Base-by-base conservation (phyloP, 2,113 vertebrate species). In the Caracal caracal region DNA sequence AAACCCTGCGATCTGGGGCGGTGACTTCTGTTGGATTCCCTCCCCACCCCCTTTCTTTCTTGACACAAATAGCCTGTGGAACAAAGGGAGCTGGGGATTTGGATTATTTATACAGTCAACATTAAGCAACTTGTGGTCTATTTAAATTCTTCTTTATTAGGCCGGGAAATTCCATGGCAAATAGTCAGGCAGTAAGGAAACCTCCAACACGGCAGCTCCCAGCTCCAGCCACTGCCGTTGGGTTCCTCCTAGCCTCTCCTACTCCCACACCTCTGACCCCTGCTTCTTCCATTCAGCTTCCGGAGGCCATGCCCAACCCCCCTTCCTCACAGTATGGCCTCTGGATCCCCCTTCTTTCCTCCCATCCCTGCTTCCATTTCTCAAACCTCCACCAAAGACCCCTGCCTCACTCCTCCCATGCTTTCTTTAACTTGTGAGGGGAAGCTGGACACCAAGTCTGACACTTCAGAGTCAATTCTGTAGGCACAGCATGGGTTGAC, bases 121-220 rank as follows among this genome's bases (percentile, higher is more conserved):
- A 97, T 97, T 93, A 97, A 97, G 97, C 96, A 98, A 97, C 95
- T 98, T 98, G 97, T 90, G 98, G 97, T 97, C 98, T 98, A 96
- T 97, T 98, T 97, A 98, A 97, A 98, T 98, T 98, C 96, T 96
- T 97, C 94, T 96, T 97, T 92, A 98, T 97, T 98, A 98, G 97
- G 92, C 97, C 2, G 87, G 97, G 98, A 98, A 98, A 98, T 98
- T 98, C 97, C 97, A 97, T 93, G 95, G 98, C 95, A 88, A 80
- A 93, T 93, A 84, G 92, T 95, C 96, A 94, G 96, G 90, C 95
- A 84, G 92, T 83, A 83, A 96, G 94, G 93, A 96, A 96, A 93
- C 94, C 98, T 98, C 94, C 81, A 92, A 37, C 90, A 89, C 53
- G 26, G 90, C 81, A 88, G 89, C 95, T 96, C 93, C 73, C 87